phyloP scores from a whole-genome alignment of 1,140 invertebrate genomes.

The Rhagoletis zephyria region DNA sequence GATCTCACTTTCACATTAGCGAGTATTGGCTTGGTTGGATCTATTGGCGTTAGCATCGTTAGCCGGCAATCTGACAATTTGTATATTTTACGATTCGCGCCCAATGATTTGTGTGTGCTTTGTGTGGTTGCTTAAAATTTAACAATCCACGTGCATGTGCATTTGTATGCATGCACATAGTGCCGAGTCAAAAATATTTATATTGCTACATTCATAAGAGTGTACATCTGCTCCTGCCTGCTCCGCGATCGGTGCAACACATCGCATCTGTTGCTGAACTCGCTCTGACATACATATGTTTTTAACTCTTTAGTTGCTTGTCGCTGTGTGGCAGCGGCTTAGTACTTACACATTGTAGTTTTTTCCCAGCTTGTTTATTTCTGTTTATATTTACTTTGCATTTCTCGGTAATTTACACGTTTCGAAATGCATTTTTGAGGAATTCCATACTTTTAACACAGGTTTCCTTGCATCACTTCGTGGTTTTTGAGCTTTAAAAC shows the following conservation, averaged over 20 bases:
- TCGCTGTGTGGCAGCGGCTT: slow-evolving; percentile 19
- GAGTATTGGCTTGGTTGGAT: not conserved
- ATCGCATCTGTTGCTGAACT: slow-evolving; percentile 12
- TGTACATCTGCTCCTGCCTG: not conserved
- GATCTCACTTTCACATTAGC: slow-evolving; percentile 25
- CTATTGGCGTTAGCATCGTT: not conserved
- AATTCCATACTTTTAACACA: not conserved
- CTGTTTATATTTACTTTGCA: slow-evolving; percentile 44
- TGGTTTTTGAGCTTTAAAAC: no score
- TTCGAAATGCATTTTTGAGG: slow-evolving; percentile 41
- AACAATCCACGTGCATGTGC: not conserved
- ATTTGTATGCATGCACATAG: not conserved
- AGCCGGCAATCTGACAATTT: not conserved
- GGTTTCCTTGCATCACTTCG: not conserved
- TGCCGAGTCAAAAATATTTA: not conserved
- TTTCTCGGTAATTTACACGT: slow-evolving; percentile 37
- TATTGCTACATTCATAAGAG: no score
- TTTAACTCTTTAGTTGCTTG: not conserved
- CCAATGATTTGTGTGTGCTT: not conserved
- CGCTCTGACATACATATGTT: not conserved
- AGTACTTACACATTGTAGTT: no score
- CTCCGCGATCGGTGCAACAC: not conserved
- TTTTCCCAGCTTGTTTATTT: slow-evolving; percentile 36
- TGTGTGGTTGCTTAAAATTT: no score
- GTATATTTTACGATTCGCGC: slow-evolving; percentile 29